These are phyloP conservation scores for Cataglyphis rosenhaueri DNA, from an alignment of 2,888 invertebrate genomes.

Conservation along the genomic window DNA sequence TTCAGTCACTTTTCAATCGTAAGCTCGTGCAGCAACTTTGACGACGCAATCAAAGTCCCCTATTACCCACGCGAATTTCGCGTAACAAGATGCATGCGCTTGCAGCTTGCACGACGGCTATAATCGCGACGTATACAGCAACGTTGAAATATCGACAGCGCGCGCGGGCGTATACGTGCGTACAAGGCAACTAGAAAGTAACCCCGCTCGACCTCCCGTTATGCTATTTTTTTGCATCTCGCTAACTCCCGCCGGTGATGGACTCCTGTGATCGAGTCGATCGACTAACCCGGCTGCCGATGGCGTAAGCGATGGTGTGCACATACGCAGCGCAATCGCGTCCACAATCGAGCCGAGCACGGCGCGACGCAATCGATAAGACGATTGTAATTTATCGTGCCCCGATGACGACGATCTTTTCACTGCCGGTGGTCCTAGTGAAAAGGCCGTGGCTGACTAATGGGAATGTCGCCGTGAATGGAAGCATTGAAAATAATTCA, in stretches of 20 bases:
- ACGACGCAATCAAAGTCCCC: conserved; percentile 55
- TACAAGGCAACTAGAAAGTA: conserved; percentile 72
- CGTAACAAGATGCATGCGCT: conserved; percentile 52
- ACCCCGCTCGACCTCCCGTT: conserved; percentile 69
- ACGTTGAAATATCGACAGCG: conserved; percentile 54
- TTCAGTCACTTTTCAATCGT: conserved; percentile 8
- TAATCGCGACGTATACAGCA: conserved; percentile 38
- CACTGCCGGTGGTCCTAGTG: conserved; percentile 13
- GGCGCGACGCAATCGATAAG: conserved; percentile 67
- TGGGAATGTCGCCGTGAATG: conserved; percentile 33
- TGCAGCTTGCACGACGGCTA: conserved; percentile 41
- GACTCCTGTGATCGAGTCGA: conserved; percentile 41
- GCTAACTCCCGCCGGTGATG: conserved; percentile 40
- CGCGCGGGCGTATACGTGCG: conserved; percentile 47
- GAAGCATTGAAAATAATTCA: conserved; percentile 37
- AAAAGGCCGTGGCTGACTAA: conserved; percentile 50
- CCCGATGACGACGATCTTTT: conserved; percentile 63
- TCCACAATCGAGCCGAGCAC: conserved; percentile 65
- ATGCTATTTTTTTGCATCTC: conserved; percentile 56
- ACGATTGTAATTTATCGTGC: conserved; percentile 68
- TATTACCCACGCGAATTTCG: conserved; percentile 52
- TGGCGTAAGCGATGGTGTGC: conserved; percentile 37
- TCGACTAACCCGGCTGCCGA: conserved; percentile 17
- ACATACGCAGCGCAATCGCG: conserved; percentile 30
- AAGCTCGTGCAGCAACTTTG: conserved; percentile 38